Base-by-base conservation (phyloP, 2,888 invertebrate species). In the Dicranocentrus wangi region DNA sequence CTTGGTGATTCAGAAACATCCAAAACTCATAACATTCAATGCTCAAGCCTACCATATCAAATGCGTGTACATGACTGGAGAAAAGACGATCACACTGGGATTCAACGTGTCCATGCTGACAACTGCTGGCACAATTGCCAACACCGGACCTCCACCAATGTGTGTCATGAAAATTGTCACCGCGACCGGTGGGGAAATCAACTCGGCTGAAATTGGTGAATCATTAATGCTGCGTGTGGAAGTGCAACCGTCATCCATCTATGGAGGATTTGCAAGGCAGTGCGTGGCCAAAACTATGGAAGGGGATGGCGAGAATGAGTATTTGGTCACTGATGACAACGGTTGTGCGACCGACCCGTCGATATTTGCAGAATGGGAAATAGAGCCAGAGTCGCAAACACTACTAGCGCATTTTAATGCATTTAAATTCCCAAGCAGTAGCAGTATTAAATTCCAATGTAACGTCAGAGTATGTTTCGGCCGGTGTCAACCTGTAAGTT, bases 21-120 rank as follows among this genome's bases (percentile, higher is more conserved):
- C 97, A 0, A 96, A 96, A 90, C 91, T 98, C 70, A 94, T 98
- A 68, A 98, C 98, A 0, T 95, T 95, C 88, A 95, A 95, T 88
- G 96, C 98, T 3, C 96, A 97, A 89, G 97, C 98, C 0, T 98
- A 97, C 90, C 96, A 97, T 89, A 96, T 98, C 84, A 95, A 95
- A 89, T 98, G 98, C 89, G 94, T 96, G 75, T 98, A 98, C 89
- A 95, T 96, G 89, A 96, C 96, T n/a, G 96, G 96, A 82, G 96
- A 96, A 88, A 95, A 95, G 89, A 96, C 95, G 86, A 95, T 97
- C 0, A 96, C 95, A 0, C 90, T 96, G 43, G 97, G 97, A 53
- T 96, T 97, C 89, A 97, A 98, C 88, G 97, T 97, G 8, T 96
- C 96, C 10, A 97, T 97, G 96, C 89, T 97, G 85, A 97, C 97